A percentile compares a stretch with the other conserved stretches of the same genome.
Evolutionary conservation across 2,113 vertebrate species (phyloP).

Genomic region (Hippocampus guttulatus): DNA sequence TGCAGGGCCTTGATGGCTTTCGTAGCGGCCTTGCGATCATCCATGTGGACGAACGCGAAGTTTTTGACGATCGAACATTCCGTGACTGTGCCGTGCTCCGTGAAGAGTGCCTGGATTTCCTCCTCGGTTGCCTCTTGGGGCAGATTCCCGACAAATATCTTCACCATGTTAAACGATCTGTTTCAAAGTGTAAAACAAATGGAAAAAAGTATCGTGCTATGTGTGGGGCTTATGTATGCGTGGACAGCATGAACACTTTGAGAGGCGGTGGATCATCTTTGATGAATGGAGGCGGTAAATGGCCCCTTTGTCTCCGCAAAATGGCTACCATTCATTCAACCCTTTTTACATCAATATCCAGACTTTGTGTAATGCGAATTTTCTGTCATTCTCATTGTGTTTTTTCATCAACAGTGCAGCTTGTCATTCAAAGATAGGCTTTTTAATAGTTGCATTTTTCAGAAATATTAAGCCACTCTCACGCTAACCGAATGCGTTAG

Average conservation of each 20-base stretch:
- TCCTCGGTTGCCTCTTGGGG: constrained; percentile 71
- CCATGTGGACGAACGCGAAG: constrained; percentile 80
- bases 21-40: constrained; percentile 74
- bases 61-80: constrained; percentile 80
- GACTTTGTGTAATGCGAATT: not conserved
- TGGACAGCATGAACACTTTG: not conserved
- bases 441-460: not conserved
- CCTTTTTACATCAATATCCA: not conserved
- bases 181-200: not conserved
- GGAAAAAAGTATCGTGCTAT: not conserved
- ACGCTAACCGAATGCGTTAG: not conserved
- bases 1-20: constrained; percentile 75
- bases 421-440: not conserved
- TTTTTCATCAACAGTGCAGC: not conserved
- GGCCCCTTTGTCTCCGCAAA: constrained; percentile 8
- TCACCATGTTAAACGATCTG: constrained; percentile 68
- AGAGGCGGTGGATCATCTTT: not conserved
- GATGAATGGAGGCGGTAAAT: not conserved
- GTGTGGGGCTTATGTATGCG: not conserved
- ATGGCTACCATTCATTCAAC: constrained; percentile 13
- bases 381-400: not conserved
- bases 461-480: not conserved
- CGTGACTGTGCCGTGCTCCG: constrained; percentile 70
- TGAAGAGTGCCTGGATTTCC: constrained; percentile 71
- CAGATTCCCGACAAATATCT: constrained; percentile 79